Conservation (phyloP, 2,113 vertebrate species). For the Butorides virescens region DNA sequence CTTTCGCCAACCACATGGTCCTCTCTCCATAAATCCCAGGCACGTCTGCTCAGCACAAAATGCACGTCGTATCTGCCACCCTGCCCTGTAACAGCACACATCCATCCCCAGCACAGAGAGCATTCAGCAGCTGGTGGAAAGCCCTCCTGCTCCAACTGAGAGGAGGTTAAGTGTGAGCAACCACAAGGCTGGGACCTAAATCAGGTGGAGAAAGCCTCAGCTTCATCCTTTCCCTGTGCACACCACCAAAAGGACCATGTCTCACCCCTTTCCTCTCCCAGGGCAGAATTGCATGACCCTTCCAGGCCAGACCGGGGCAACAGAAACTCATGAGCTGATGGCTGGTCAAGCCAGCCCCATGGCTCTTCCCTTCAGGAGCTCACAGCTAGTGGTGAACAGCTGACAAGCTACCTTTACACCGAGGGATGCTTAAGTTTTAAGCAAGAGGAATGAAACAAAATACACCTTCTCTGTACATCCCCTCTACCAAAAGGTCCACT, state of each 20-base stretch:
- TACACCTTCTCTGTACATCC: neutral
- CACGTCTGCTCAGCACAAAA: neutral
- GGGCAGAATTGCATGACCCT: neutral
- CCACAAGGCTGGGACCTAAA: neutral
- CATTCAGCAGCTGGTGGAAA: neutral
- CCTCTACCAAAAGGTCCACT: neutral
- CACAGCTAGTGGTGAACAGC: neutral
- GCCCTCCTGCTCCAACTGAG: neutral
- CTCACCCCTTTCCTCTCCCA: neutral
- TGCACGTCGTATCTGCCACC: fast-evolving
- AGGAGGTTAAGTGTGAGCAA: neutral
- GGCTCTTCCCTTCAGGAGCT: neutral
- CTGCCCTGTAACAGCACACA: fast-evolving
- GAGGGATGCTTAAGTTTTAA: fast-evolving
- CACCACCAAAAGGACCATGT: neutral
- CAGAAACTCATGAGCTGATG: neutral
- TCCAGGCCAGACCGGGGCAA: neutral
- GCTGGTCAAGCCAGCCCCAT: neutral
- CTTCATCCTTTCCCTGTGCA: neutral
- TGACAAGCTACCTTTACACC: neutral
- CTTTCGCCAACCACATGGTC: neutral
- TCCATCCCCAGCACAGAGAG: neutral
- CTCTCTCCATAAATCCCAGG: neutral
- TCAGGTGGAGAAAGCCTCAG: neutral
- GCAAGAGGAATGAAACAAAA: neutral